Percentiles rank a stretch among this genome's conserved stretches.
These are phyloP conservation scores for Bradypodion ventrale DNA, from an alignment of 2,797 vertebrate species.

Conservation along the genomic window DNA sequence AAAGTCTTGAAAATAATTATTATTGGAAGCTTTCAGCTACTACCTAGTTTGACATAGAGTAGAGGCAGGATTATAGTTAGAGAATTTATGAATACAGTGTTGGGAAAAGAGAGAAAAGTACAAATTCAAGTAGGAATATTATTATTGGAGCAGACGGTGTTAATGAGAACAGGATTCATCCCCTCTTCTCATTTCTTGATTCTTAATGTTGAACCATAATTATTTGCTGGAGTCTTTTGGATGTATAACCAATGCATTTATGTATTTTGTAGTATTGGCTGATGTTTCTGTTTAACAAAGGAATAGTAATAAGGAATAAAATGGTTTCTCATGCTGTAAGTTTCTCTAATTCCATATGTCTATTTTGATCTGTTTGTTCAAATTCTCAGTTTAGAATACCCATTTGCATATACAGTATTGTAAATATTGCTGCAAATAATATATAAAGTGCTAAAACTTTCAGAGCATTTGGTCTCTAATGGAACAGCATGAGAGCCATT, in stretches of 20 bases:
- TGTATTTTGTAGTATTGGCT: slow-evolving; percentile 8
- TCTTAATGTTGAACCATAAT: slow-evolving; percentile 10
- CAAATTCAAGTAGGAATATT: background rate
- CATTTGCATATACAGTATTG: background rate
- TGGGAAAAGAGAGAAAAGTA: background rate
- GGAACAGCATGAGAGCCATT: background rate
- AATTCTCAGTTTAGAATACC: background rate
- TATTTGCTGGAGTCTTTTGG: background rate
- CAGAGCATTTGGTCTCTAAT: background rate
- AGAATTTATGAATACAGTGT: slow-evolving; percentile 17
- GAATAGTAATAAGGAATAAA: background rate
- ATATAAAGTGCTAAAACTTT: background rate
- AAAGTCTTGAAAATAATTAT: slow-evolving; percentile 15
- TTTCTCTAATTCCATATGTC: background rate
- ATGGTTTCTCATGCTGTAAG: too few relatives aligned
- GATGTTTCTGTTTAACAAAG: background rate
- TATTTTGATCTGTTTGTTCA: background rate
- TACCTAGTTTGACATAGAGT: background rate
- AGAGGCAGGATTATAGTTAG: background rate
- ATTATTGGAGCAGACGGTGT: background rate
- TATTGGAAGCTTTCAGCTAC: slow-evolving; percentile 13
- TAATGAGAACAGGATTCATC: background rate
- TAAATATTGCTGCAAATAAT: background rate
- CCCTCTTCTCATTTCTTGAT: background rate
- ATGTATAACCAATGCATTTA: background rate